A percentile compares a stretch with the other conserved stretches of the same genome.
These are phyloP conservation scores for Solen grandis DNA, from an alignment of 1,140 invertebrate species.

Conservation along the genomic window DNA sequence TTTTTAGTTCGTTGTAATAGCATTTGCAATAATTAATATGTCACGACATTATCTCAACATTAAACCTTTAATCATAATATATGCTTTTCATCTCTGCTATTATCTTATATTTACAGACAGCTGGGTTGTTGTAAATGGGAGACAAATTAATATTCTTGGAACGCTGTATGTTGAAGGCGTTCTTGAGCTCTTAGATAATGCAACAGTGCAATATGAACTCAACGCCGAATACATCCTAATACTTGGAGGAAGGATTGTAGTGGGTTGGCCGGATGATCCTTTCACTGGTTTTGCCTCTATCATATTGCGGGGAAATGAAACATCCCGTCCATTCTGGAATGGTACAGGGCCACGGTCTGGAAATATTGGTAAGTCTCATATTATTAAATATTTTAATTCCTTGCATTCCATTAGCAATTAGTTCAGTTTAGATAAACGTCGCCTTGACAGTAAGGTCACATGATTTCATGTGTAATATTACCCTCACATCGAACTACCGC, in stretches of 20 bases:
- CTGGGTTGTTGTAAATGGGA: conserved; percentile 72
- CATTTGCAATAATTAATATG: too few relatives aligned
- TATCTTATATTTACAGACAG: conserved; percentile 64
- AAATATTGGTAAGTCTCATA: too few relatives aligned
- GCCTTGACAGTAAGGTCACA: too few relatives aligned
- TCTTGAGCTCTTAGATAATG: conserved; percentile 7
- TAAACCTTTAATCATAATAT: too few relatives aligned
- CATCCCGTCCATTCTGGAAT: conserved; percentile 53
- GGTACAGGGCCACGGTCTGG: conserved; percentile 60
- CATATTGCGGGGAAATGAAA: conserved; percentile 67
- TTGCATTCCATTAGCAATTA: too few relatives aligned
- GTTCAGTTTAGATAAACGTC: too few relatives aligned
- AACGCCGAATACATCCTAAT: conserved; percentile 61
- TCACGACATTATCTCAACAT: too few relatives aligned
- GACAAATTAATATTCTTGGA: conserved; percentile 11
- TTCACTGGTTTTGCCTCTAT: conserved; percentile 65
- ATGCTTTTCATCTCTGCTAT: too few relatives aligned
- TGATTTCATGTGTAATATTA: too few relatives aligned
- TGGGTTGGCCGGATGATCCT: conserved; percentile 57
- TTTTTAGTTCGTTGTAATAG: too few relatives aligned
- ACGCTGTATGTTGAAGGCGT: background rate
- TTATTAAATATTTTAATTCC: too few relatives aligned
- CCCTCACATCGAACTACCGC: too few relatives aligned
- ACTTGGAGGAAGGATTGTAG: conserved; percentile 64
- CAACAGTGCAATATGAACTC: background rate